A percentile compares a stretch with the other conserved stretches of the same genome.
Conservation (phyloP, 1,140 invertebrate genomes). For the Cotesia typhae region DNA sequence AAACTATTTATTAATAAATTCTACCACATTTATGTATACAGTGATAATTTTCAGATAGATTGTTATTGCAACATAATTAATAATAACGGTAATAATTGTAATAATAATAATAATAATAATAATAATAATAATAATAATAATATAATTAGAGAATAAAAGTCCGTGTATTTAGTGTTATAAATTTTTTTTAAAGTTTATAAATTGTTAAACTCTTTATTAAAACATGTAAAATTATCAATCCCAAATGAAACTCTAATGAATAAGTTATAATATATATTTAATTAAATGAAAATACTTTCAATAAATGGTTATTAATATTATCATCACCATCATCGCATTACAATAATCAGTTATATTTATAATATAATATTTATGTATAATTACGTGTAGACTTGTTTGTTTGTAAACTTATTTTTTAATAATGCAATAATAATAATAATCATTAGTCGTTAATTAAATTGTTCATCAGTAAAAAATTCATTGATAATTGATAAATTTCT, state of each 20-base stretch:
- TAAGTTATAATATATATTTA: conserved; percentile 2
- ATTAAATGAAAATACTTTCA: background rate
- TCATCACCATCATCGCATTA: background rate
- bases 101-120: background rate
- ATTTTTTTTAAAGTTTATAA: no score
- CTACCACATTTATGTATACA: conserved; percentile 11
- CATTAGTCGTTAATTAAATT: background rate
- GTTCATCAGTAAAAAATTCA: conserved; percentile 13
- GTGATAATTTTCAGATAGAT: background rate
- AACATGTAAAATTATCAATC: no score
- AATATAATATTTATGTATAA: no score
- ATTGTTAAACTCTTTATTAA: no score
- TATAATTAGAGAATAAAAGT: no score
- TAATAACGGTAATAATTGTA: conserved; percentile 1
- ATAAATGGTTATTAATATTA: background rate
- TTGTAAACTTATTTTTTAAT: conserved; percentile 2
- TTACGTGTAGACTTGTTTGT: no score
- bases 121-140: background rate
- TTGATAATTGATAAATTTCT: background rate
- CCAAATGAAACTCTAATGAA: no score
- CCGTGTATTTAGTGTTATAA: no score
- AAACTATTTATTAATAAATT: conserved; percentile 10
- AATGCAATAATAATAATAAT: background rate
- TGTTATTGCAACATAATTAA: conserved; percentile 4
- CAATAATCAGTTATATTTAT: background rate